Evolutionary conservation across 2,888 invertebrate species (phyloP).

Genomic region (Lingula anatina): DNA sequence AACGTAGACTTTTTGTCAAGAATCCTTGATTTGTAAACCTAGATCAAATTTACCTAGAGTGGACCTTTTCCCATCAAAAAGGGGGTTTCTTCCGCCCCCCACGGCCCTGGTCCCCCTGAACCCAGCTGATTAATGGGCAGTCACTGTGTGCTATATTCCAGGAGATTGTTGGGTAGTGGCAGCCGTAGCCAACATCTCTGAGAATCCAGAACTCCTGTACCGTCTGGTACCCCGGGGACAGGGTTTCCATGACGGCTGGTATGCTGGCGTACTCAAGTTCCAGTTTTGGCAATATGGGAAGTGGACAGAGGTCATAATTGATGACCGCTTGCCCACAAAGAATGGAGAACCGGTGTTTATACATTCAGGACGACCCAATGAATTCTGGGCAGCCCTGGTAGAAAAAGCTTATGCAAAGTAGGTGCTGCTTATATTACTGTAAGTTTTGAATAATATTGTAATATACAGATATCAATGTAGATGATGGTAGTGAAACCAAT

Average conservation of each 20-base stretch:
- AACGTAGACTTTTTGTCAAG: no score
- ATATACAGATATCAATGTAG: no score
- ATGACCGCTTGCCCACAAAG: conserved; percentile 56
- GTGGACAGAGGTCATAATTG: conserved; percentile 56
- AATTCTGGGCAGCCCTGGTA: conserved; percentile 62
- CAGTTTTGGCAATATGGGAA: conserved; percentile 87
- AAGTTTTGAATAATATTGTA: background rate
- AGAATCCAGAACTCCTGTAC: conserved; percentile 80
- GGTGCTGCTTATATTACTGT: conserved; percentile 14
- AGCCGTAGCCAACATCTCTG: conserved; percentile 90
- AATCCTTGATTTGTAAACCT: no score
- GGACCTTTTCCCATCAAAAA: no score
- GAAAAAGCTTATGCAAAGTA: conserved; percentile 66
- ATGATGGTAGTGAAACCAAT: no score
- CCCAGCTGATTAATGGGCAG: no score
- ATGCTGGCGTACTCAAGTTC: conserved; percentile 92
- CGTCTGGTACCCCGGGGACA: conserved; percentile 95
- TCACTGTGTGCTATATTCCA: conserved; percentile 13
- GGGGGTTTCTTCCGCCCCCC: no score
- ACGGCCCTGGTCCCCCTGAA: no score
- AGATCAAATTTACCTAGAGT: no score
- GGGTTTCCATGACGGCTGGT: conserved; percentile 76
- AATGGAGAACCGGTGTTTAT: conserved; percentile 57
- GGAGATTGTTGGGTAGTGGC: conserved; percentile 55
- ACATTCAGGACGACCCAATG: conserved; percentile 56